These are phyloP conservation scores for Neomonachus schauinslandi DNA, from an alignment of 2,113 vertebrate species.

Conservation along the genomic window DNA sequence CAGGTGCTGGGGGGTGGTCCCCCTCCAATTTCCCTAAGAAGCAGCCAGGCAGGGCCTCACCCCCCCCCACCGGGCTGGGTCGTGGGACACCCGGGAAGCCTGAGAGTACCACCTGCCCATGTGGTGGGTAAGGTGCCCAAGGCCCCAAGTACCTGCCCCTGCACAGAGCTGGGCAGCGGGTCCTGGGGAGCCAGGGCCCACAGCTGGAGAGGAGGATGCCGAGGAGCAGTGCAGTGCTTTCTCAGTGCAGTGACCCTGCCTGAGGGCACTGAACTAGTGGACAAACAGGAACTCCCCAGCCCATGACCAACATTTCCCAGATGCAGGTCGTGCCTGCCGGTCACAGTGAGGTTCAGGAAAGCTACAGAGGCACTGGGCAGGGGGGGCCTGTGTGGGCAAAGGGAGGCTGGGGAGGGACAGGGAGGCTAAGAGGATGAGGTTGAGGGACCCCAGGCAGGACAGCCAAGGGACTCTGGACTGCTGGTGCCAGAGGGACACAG, in stretches of 20 bases:
- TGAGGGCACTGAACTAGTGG: not conserved
- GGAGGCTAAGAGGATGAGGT: not conserved
- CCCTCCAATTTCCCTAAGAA: not conserved
- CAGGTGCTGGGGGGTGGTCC: rapidly evolving
- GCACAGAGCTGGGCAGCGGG: not conserved
- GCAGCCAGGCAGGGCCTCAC: not conserved
- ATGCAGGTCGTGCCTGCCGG: not conserved
- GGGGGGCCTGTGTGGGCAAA: not conserved
- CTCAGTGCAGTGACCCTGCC: not conserved
- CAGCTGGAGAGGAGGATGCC: not conserved
- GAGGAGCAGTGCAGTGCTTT: rapidly evolving
- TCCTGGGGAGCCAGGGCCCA: not conserved
- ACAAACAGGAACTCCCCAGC: not conserved
- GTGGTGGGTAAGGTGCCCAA: not conserved
- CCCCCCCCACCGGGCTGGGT: rapidly evolving
- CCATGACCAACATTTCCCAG: not conserved
- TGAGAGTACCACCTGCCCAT: rapidly evolving
- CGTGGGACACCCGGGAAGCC: not conserved
- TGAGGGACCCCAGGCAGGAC: not conserved
- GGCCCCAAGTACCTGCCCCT: not conserved
- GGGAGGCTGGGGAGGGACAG: not conserved
- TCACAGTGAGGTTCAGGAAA: too few species aligned
- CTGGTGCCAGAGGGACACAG: not conserved
- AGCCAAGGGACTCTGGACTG: not conserved
- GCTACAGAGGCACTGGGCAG: not conserved